phyloP scores from a whole-genome alignment of 2,797 vertebrate genomes.

The Naso thynnoides region DNA sequence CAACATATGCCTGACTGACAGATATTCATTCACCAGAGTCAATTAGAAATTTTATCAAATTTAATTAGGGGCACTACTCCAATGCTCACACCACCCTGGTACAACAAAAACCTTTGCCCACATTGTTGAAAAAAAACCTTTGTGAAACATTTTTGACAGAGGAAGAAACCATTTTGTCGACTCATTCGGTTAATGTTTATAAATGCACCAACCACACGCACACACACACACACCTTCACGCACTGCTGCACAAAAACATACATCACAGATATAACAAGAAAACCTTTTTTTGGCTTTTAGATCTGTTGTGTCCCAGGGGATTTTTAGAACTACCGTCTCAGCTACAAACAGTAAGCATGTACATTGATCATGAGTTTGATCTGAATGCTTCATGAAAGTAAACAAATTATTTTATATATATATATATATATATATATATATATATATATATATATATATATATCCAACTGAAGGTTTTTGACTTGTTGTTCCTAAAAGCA shows the following conservation, averaged over 20 bases:
- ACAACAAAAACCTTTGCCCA: too few relatives aligned
- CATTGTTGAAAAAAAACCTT: too few relatives aligned
- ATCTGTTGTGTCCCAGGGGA: constrained; percentile 34
- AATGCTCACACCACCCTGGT: too few relatives aligned
- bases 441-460: too few relatives aligned
- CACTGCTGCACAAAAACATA: neutral
- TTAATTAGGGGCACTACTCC: too few relatives aligned
- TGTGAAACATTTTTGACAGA: neutral
- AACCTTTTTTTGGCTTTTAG: constrained; percentile 17
- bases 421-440: too few relatives aligned
- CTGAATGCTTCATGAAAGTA: neutral
- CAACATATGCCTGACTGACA: too few relatives aligned
- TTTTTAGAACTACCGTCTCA: constrained; percentile 17
- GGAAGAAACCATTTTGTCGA: constrained; percentile 14
- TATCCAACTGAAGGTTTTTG: constrained; percentile 14
- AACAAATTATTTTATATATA: constrained; percentile 18
- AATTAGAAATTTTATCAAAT: too few relatives aligned
- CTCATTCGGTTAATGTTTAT: neutral
- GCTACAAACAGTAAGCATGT: constrained; percentile 31
- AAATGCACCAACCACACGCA: neutral
- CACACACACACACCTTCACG: neutral
- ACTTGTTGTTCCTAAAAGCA: constrained; percentile 21
- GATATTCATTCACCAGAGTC: too few relatives aligned
- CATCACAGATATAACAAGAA: constrained; percentile 36
- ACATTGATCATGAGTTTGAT: constrained; percentile 33